Evolutionary conservation across 2,113 vertebrate genomes (phyloP).

Genomic region (Stigmatopora argus): DNA sequence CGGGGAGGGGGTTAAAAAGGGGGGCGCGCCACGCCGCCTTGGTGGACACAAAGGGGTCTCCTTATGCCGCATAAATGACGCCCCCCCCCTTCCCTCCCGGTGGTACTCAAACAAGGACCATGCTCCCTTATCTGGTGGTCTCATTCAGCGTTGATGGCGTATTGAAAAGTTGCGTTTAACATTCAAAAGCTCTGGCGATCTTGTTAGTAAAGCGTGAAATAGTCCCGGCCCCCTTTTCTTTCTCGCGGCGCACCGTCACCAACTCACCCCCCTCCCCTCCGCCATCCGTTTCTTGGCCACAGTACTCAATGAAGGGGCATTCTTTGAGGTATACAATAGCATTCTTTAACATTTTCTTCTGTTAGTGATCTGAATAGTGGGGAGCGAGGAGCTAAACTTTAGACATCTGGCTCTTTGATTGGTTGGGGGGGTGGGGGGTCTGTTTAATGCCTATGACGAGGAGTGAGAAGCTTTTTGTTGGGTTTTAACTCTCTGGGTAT

Average conservation of each 20-base stretch:
- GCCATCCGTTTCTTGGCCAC: neutral
- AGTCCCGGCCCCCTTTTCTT: constrained; percentile 44
- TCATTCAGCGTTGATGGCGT: constrained; percentile 59
- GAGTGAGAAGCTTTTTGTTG: constrained; percentile 34
- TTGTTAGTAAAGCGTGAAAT: constrained; percentile 74
- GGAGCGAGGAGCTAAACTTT: constrained; percentile 59
- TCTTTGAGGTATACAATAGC: constrained; percentile 64
- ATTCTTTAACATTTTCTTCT: constrained; percentile 67
- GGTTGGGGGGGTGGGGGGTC: constrained; percentile 13
- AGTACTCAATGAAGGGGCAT: constrained; percentile 55
- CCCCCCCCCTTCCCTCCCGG: constrained; percentile 3
- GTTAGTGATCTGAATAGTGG: constrained; percentile 64
- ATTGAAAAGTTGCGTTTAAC: constrained; percentile 70
- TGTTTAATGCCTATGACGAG: constrained; percentile 35
- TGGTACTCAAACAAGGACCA: constrained; percentile 26
- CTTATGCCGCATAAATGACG: constrained; percentile 56
- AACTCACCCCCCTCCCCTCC: neutral
- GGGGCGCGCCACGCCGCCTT: constrained; percentile 37
- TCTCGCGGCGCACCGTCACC: constrained; percentile 4
- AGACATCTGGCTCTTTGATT: constrained; percentile 70
- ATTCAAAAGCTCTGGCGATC: constrained; percentile 68
- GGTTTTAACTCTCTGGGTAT: constrained; percentile 20
- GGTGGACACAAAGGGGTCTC: constrained; percentile 64
- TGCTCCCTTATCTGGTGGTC: constrained; percentile 65
- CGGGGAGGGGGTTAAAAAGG: neutral